A percentile compares a stretch with the other conserved stretches of the same genome.
These are phyloP conservation scores for Drosophila tanythrix DNA, from an alignment of 2,888 invertebrate species.

Conservation along the genomic window DNA sequence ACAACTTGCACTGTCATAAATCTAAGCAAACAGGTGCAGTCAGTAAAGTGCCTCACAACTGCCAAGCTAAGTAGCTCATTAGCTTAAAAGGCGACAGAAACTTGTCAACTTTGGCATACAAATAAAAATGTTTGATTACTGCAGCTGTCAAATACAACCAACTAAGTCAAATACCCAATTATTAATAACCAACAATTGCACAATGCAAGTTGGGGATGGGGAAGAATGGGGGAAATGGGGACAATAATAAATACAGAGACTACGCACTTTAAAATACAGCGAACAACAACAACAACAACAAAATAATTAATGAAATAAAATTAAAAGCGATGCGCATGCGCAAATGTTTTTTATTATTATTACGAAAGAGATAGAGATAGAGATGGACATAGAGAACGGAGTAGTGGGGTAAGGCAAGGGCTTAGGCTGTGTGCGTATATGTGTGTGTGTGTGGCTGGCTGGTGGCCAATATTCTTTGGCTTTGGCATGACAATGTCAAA, in stretches of 20 bases:
- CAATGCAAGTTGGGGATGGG: constrained; percentile 19
- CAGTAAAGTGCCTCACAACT: constrained; percentile 26
- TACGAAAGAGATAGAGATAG: constrained; percentile 41
- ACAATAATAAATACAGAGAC: constrained; percentile 17
- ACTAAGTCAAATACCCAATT: constrained; percentile 54
- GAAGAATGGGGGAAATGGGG: background rate
- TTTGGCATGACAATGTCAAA: constrained; percentile 77
- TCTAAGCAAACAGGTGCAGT: constrained; percentile 30
- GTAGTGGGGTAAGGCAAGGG: constrained; percentile 3
- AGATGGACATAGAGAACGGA: background rate
- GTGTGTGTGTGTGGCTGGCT: constrained; percentile 30
- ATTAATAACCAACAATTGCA: constrained; percentile 60
- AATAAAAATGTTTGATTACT: constrained; percentile 33
- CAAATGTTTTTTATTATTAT: constrained; percentile 45
- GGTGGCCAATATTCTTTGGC: constrained; percentile 70
- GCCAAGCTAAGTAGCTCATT: constrained; percentile 50
- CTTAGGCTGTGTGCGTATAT: background rate
- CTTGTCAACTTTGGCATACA: constrained; percentile 41
- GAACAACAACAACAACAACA: constrained; percentile 11
- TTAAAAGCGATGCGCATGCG: constrained; percentile 68
- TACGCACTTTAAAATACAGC: constrained; percentile 42
- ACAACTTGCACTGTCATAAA: constrained; percentile 41
- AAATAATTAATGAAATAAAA: constrained; percentile 31
- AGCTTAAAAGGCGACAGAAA: constrained; percentile 26
- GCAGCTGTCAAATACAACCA: constrained; percentile 20